Base-by-base conservation (phyloP, 2,797 vertebrate genomes). In the Leptatherina wallacei region DNA sequence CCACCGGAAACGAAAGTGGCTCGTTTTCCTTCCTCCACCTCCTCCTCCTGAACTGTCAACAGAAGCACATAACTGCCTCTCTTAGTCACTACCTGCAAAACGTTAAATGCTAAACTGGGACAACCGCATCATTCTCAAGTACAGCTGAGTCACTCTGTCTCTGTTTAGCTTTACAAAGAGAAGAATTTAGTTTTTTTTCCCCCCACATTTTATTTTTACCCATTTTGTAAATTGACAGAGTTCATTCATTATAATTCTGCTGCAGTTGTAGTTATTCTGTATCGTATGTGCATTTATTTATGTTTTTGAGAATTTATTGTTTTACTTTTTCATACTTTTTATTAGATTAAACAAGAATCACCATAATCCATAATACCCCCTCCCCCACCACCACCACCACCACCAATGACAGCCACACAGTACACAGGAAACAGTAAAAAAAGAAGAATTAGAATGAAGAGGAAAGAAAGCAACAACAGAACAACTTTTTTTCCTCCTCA, bases 81-180 rank as follows among this genome's bases (percentile, higher is more conserved):
- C 83, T 89, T 71, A 84, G 88, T 85, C 86, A 88, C 78, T 47
- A 80, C 67, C 62, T 85, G 75, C 33, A 69, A 77, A 66, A 60
- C 62, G 38, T 76, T 49, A 61, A 69, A 58, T 49, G 67, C 27
- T 71, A 54, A 69, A 70, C 52, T 69, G 51, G 47, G 85, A 81
- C 27, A 47, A 60, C 24, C 24, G 67, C 75, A 77, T 71, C 67
- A 61, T 82, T 81, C 64, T 78, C 52, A 42, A 82, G 36, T 32
- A 7, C 30, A 66, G 55, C 74, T 81, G 83, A 90, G 67, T 90
- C 84, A 88, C 69, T 61, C 12, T 0, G 18, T 22, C 57, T 71
- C 6, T 74, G 32, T 30, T 71, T 55, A 14, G 20, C 33, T 62
- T 1, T 4, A 16, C 36, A 77, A 20, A 44, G 33, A 29, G 13